Base-by-base conservation (phyloP, 2,888 invertebrate genomes). In the Heteromurus nitidus region DNA sequence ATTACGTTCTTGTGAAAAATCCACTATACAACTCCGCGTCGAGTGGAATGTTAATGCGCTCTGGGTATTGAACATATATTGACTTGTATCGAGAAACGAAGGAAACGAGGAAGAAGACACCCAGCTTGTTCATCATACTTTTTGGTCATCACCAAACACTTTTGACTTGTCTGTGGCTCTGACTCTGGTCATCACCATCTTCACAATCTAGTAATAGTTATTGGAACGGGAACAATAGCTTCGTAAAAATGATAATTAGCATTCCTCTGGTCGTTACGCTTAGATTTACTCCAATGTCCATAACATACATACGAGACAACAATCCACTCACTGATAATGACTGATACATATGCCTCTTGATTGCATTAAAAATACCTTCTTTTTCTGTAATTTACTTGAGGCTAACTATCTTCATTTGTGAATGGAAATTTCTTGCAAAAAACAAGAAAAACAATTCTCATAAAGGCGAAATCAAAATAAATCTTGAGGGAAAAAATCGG, bases 171-270 rank as follows among this genome's bases (percentile, higher is more conserved):
- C 67, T 60, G 22, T 76, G 67, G 74, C 31, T 65, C 22, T 76
- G 67, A 65, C 31, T 65, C 22, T 55, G 55, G 42, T 42, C 74
- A 64, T 72, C 28, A n/a, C n/a, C n/a, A 62, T 53, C 42, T 11
- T 74, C 50, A 30, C 50, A 20, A 18, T 22, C 53, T 53, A 55
- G 44, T 74, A 42, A 60, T 76, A 58, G 50, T 76, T 67, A 58
- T 64, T 64, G 31, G 65, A 79, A 64, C 28, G 65, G 47, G 65
- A 80, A 72, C 79, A 80, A 80, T 80, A 44, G 67, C 44, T 72
- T 26, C n/a, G 60, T 67, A 65, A 80, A 76, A 72, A 72, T 67
- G 67, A 53, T 67, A 72, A 80, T 72, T 72, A 80, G 44, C 58
- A 72, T 50, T 44, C 58, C n/a, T 75, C 55, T 7, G 47, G 47